Conservation (phyloP, 2,113 vertebrate species). For the Silurus asotus region DNA sequence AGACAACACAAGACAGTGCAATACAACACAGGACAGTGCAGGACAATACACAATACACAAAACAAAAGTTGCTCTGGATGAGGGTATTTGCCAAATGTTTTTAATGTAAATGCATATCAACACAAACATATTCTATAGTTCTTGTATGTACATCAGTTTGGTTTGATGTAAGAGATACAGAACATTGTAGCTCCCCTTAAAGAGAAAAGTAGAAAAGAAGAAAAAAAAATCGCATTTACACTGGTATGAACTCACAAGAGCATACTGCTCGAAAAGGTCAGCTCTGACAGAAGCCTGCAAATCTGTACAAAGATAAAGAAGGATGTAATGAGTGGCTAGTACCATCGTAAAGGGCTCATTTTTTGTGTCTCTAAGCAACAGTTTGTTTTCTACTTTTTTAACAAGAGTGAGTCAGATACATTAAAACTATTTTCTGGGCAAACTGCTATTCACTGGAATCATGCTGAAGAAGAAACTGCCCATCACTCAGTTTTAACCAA, state of each 20-base stretch:
- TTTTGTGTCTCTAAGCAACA: constrained; percentile 21
- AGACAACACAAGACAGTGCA: too few relatives aligned
- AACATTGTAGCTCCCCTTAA: background rate
- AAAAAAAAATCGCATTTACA: background rate
- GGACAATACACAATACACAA: too few relatives aligned
- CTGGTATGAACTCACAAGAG: background rate
- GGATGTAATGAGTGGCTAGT: constrained; percentile 22
- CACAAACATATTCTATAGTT: background rate
- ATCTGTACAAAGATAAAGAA: constrained; percentile 28
- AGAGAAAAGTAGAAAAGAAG: background rate
- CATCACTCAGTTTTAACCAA: constrained; percentile 9
- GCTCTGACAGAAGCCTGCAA: background rate
- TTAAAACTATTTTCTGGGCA: background rate
- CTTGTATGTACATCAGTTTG: background rate
- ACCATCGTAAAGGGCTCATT: background rate
- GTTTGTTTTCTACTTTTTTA: background rate
- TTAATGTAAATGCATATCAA: background rate
- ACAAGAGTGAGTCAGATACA: background rate
- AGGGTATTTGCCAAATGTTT: too few relatives aligned
- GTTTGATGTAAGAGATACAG: background rate
- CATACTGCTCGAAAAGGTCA: constrained; percentile 36
- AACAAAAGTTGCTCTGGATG: too few relatives aligned
- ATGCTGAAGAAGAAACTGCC: constrained; percentile 24
- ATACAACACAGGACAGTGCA: too few relatives aligned
- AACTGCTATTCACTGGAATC: constrained; percentile 3